Conservation (phyloP, 1,140 invertebrate genomes). For the Acromyrmex charruanus region DNA sequence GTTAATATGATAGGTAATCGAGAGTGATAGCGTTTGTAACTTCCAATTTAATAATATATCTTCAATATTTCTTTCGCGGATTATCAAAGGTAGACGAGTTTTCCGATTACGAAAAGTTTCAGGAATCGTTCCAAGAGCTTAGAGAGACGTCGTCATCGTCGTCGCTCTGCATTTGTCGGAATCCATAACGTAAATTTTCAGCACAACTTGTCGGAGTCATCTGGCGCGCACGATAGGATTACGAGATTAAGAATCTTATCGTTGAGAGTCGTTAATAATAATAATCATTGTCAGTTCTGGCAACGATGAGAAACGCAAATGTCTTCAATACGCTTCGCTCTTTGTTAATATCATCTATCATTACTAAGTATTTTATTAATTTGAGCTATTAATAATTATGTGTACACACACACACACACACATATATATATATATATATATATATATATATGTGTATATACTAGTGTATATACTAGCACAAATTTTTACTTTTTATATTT, state of each 20-base stretch:
- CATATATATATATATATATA: too few relatives aligned
- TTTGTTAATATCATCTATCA: conserved; percentile 36
- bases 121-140: conserved; percentile 1
- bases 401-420: too few relatives aligned
- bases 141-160: not conserved
- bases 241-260: conserved; percentile 77
- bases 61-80: not conserved
- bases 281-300: conserved; percentile 60
- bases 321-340: conserved; percentile 24
- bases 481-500: too few relatives aligned
- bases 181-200: conserved; percentile 65
- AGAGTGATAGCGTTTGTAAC: not conserved
- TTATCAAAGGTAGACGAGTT: conserved; percentile 12
- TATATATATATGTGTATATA: too few relatives aligned
- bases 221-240: conserved; percentile 73
- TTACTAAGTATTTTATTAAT: too few relatives aligned
- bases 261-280: conserved; percentile 74
- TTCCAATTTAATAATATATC: conserved; percentile 13
- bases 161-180: conserved; percentile 41
- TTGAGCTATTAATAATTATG: too few relatives aligned
- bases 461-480: too few relatives aligned
- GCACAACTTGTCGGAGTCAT: conserved; percentile 70
- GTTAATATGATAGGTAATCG: not conserved
- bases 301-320: conserved; percentile 8
- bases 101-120: conserved; percentile 35